Conservation (phyloP, 2,113 vertebrate species). For the Andinoacara biseriatus region DNA sequence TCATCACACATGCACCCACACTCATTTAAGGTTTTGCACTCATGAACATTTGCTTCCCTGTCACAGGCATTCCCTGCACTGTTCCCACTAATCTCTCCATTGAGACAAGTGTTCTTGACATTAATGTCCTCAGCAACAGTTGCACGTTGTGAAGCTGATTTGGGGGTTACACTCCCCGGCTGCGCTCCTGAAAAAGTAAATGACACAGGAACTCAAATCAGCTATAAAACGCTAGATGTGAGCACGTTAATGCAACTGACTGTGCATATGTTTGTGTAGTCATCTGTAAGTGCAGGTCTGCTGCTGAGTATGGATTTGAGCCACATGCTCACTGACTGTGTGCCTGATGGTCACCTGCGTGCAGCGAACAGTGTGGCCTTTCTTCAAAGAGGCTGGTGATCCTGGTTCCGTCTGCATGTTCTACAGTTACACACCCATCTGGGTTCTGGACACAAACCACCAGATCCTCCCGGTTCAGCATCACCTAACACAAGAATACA, state of each 20-base stretch:
- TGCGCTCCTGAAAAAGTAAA: conserved; percentile 41
- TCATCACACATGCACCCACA: not conserved
- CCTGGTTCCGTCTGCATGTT: conserved; percentile 92
- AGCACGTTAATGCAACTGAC: not conserved
- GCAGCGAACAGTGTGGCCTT: conserved; percentile 35
- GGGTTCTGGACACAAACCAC: conserved; percentile 82
- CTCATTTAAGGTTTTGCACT: not conserved
- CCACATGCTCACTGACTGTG: not conserved
- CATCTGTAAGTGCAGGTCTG: conserved; percentile 43
- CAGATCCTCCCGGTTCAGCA: conserved; percentile 89
- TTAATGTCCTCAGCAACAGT: not conserved
- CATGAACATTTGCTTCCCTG: not conserved
- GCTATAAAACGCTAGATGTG: not conserved
- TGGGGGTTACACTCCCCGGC: conserved; percentile 2
- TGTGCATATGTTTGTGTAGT: not conserved
- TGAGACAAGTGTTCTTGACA: not conserved
- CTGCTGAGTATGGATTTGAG: not conserved
- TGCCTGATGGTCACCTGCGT: conserved; percentile 19
- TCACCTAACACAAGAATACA: conserved; percentile 76
- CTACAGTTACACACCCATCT: conserved; percentile 82
- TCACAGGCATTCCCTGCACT: not conserved
- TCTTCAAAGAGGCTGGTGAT: conserved; percentile 87
- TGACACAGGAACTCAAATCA: not conserved
- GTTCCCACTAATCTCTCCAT: not conserved
- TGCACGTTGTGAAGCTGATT: conserved; percentile 11